A percentile compares a stretch with the other conserved stretches of the same genome.
Evolutionary conservation across 2,797 vertebrate genomes (phyloP).

Genomic region (Helarctos malayanus): DNA sequence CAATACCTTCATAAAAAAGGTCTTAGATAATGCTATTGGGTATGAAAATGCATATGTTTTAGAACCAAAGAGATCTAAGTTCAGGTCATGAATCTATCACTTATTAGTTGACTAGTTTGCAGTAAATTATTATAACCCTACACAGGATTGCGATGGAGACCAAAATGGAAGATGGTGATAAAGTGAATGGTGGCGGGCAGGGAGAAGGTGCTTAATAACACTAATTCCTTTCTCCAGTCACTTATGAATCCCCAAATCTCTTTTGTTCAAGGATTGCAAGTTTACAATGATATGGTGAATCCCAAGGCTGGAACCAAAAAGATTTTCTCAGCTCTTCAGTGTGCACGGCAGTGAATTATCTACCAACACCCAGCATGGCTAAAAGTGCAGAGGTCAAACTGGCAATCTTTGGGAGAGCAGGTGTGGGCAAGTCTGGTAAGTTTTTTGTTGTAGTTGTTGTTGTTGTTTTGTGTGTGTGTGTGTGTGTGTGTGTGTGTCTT

Average conservation of each 20-base stretch:
- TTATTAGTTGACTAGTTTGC: slow-evolving; percentile 13
- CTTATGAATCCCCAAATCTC: slow-evolving; percentile 36
- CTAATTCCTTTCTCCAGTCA: neutral
- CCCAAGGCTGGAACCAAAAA: slow-evolving; percentile 73
- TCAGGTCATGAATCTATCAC: neutral
- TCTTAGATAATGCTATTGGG: neutral
- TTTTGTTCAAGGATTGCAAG: slow-evolving; percentile 77
- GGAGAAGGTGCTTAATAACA: neutral
- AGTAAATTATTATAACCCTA: neutral
- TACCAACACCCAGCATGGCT: slow-evolving; percentile 91
- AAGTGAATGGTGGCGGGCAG: neutral
- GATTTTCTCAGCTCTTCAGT: slow-evolving; percentile 60
- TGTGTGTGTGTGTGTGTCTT: neutral
- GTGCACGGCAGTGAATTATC: slow-evolving; percentile 39
- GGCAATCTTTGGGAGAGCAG: slow-evolving; percentile 96
- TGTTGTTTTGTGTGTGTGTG: neutral
- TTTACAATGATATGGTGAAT: slow-evolving; percentile 87
- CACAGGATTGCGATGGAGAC: neutral
- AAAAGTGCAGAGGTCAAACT: slow-evolving; percentile 98
- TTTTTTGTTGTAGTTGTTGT: neutral
- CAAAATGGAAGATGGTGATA: neutral
- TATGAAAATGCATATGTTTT: slow-evolving; percentile 2
- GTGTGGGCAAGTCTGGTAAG: slow-evolving; percentile 98
- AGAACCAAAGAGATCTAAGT: slow-evolving; percentile 2
- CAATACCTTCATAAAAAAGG: neutral